Base-by-base conservation (phyloP, 1,140 invertebrate genomes). In the Zaprionus nigranus region DNA sequence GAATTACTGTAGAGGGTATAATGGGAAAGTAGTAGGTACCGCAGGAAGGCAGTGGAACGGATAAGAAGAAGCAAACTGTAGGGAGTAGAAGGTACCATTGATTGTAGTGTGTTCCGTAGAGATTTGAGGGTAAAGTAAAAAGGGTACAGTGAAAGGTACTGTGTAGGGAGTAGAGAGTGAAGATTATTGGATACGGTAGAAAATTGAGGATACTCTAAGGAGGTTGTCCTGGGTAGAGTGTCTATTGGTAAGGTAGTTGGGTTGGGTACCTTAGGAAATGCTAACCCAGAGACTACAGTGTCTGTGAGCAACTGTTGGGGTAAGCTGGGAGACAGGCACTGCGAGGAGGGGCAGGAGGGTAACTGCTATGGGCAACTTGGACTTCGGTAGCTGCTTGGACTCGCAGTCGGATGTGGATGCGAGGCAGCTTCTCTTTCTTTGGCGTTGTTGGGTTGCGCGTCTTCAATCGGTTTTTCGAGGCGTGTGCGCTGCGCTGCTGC, bases 401-500 rank as follows among this genome's bases (percentile, higher is more conserved):
- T 51, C 46, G 20, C 17, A 20, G 22, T 20, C 46, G 46, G 24
- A n/a, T 56, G 26, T 26, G 22, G 24, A n/a, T 56, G 53, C 20
- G 20, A 9, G 6, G 20, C 20, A 3, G 46, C 20, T 51, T 56
- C 24, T 22, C 49, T 62, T 40, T 75, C 54, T 54, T 61, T 24
- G 30, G 56, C 46, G 51, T 51, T 20, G 68, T 34, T 67, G 59
- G 36, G 53, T 53, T 66, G 38, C 60, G 49, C 53, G 60, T 67
- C 67, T 75, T 60, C 78, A 75, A 73, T 81, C 78, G 80, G 65
- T 70, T 72, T 79, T 46, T 46, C 40, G 40, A 81, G 84, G 85
- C 84, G 85, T 90, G 78, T 85, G 81, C 78, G 74, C 82, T 65
- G 67, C 79, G 76, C 82, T 46, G 40, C 40, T 43, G 40, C n/a